Evolutionary conservation across 2,888 invertebrate genomes (phyloP).

Genomic region (Plebejus argus): DNA sequence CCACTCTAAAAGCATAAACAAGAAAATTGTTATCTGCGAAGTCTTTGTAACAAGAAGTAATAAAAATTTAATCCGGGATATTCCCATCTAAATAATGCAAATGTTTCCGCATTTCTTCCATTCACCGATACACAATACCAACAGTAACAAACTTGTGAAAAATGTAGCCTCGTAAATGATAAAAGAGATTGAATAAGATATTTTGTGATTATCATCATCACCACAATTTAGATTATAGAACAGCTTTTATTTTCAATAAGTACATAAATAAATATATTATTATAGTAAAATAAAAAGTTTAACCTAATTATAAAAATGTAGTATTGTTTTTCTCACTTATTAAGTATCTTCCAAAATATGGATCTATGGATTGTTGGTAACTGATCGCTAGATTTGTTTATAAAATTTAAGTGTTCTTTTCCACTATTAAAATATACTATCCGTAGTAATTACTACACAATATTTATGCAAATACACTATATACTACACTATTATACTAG

Average conservation of each 20-base stretch:
- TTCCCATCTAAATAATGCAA: neutral
- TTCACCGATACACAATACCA: neutral
- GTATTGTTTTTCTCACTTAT: too few species aligned
- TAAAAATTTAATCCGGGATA: neutral
- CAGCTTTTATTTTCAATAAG: neutral
- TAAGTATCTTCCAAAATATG: too few species aligned
- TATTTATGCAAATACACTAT: too few species aligned
- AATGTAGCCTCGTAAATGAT: neutral
- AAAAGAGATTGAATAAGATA: constrained; percentile 3
- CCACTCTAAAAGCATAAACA: neutral
- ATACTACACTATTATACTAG: too few species aligned
- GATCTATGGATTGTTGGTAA: too few species aligned
- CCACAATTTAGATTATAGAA: neutral
- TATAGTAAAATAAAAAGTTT: too few species aligned
- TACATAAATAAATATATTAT: too few species aligned
- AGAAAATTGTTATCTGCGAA: neutral
- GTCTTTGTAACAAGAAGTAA: neutral
- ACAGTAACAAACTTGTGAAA: neutral
- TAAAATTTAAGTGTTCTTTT: too few species aligned
- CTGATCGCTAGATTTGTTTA: too few species aligned
- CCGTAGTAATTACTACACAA: too few species aligned
- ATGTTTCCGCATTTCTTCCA: neutral
- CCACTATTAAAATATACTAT: too few species aligned
- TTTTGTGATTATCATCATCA: neutral
- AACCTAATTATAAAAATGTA: too few species aligned